These are phyloP conservation scores for Regulus satrapa DNA, from an alignment of 2,113 vertebrate species.

Conservation along the genomic window DNA sequence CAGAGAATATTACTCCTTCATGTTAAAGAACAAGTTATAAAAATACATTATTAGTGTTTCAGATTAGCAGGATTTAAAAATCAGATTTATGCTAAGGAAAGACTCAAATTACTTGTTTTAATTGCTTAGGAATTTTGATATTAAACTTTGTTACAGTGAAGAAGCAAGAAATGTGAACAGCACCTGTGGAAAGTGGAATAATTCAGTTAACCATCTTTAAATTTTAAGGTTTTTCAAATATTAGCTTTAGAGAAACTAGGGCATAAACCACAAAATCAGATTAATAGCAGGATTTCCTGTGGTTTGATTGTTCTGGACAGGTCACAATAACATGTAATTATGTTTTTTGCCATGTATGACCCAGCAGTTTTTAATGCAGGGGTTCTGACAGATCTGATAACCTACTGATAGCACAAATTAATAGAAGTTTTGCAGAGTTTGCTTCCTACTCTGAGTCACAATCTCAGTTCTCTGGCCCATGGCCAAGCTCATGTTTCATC, in stretches of 20 bases:
- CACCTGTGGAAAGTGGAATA: background rate
- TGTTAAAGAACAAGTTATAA: background rate
- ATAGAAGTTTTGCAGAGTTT: background rate
- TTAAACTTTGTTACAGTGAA: background rate
- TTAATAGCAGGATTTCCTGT: background rate
- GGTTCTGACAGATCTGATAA: background rate
- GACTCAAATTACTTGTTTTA: background rate
- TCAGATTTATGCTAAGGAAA: background rate
- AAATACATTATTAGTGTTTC: background rate
- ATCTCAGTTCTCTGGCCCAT: background rate
- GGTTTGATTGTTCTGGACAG: background rate
- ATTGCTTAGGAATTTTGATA: background rate
- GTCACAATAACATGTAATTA: background rate
- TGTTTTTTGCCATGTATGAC: background rate
- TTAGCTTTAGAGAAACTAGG: background rate
- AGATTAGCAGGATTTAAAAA: background rate
- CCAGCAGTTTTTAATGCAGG: background rate
- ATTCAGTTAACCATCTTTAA: background rate
- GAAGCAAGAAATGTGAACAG: background rate
- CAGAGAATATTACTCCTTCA: background rate
- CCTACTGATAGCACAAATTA: background rate
- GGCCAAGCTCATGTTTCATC: background rate
- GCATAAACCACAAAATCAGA: background rate
- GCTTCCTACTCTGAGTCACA: background rate
- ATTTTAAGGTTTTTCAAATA: background rate